These are phyloP conservation scores for Myiozetetes cayanensis DNA, from an alignment of 2,113 vertebrate species.

Conservation along the genomic window DNA sequence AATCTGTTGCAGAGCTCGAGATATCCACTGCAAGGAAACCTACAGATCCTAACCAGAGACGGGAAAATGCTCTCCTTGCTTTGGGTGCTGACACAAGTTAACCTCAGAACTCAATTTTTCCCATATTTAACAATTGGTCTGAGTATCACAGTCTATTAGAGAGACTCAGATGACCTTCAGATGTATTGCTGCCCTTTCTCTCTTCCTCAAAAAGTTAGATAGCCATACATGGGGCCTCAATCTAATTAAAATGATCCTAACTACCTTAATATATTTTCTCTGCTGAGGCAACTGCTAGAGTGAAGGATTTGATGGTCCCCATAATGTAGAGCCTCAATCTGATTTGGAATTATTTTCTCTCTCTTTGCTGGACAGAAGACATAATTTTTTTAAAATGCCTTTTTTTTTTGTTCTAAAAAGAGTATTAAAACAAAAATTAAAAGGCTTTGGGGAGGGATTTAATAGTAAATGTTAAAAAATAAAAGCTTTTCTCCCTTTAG, in stretches of 20 bases:
- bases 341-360: background rate
- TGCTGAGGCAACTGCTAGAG: constrained; percentile 18
- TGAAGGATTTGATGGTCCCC: constrained; percentile 19
- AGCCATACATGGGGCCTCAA: background rate
- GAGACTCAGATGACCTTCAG: background rate
- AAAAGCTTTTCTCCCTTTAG: background rate
- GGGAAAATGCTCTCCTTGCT: background rate
- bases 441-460: background rate
- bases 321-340: background rate
- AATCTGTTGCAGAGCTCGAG: background rate
- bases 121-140: constrained; percentile 26
- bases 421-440: background rate
- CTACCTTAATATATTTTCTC: constrained; percentile 29
- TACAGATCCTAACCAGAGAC: background rate
- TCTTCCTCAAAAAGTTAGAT: constrained; percentile 20
- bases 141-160: constrained; percentile 2
- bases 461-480: background rate
- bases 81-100: constrained; percentile 24
- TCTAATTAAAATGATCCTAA: constrained; percentile 51
- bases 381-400: background rate
- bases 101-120: background rate
- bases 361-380: background rate
- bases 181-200: constrained; percentile 1
- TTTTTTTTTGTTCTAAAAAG: background rate
- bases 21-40: background rate